Conservation (phyloP, 2,888 invertebrate species). For the Limnephilus auricula region DNA sequence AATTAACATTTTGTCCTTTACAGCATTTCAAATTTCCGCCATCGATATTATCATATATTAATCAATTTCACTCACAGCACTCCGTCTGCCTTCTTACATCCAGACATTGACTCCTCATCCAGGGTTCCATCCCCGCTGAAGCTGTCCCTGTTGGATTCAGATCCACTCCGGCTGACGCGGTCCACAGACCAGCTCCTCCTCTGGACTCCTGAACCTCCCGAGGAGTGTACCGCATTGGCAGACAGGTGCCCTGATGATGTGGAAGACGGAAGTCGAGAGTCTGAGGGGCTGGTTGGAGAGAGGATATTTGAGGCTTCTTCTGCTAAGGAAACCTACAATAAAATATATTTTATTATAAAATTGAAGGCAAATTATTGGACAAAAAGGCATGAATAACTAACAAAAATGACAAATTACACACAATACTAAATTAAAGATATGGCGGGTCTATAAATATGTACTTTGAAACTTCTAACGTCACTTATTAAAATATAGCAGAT, state of each 20-base stretch:
- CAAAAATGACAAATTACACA: too few relatives aligned
- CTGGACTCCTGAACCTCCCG: slow-evolving; percentile 47
- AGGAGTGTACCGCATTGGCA: slow-evolving; percentile 36
- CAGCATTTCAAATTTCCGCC: too few relatives aligned
- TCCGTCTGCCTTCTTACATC: slow-evolving; percentile 64
- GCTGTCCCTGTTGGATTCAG: slow-evolving; percentile 57
- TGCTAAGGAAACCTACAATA: slow-evolving; percentile 61
- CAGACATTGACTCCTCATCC: slow-evolving; percentile 61
- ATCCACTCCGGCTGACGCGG: slow-evolving; percentile 51
- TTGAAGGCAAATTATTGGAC: too few relatives aligned
- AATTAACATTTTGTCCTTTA: too few relatives aligned
- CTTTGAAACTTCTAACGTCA: too few relatives aligned
- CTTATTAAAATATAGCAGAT: too few relatives aligned
- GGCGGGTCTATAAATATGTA: too few relatives aligned
- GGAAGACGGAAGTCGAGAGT: slow-evolving; percentile 56
- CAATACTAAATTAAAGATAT: too few relatives aligned
- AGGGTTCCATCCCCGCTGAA: slow-evolving; percentile 57
- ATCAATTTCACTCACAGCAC: slow-evolving; percentile 58
- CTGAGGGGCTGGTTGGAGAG: slow-evolving; percentile 59
- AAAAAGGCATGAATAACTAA: too few relatives aligned
- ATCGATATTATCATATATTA: too few relatives aligned
- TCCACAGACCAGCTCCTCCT: slow-evolving; percentile 65
- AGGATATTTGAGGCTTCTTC: slow-evolving; percentile 59
- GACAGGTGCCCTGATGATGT: slow-evolving; percentile 62
- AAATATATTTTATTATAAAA: too few relatives aligned